Percentiles rank a stretch among this genome's conserved stretches.
Evolutionary conservation across 2,888 invertebrate genomes (phyloP).

Genomic region (Tachina grossa): DNA sequence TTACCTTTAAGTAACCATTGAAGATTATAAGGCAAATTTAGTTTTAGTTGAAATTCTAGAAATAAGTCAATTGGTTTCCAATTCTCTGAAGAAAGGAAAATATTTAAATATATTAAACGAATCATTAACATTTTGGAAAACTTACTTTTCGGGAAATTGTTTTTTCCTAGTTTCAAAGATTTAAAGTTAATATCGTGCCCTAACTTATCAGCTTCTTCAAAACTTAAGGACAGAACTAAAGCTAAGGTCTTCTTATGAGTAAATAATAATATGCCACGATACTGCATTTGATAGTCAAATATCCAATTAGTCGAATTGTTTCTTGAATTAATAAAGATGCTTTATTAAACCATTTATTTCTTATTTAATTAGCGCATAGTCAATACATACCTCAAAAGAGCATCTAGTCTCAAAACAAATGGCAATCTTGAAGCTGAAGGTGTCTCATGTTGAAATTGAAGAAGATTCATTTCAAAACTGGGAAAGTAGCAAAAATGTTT

Average conservation of each 20-base stretch:
- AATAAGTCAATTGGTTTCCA: constrained; percentile 74
- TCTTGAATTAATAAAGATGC: constrained; percentile 36
- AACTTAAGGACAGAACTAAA: constrained; percentile 71
- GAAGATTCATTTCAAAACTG: constrained; percentile 31
- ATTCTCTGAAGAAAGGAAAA: constrained; percentile 51
- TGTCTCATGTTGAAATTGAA: not conserved
- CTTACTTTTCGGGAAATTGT: constrained; percentile 63
- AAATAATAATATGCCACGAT: constrained; percentile 63
- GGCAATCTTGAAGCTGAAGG: not conserved
- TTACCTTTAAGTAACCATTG: constrained; percentile 60
- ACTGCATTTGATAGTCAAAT: constrained; percentile 75
- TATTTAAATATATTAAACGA: not conserved
- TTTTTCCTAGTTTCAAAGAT: constrained; percentile 57
- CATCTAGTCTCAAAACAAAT: constrained; percentile 70
- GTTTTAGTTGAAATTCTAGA: constrained; percentile 75
- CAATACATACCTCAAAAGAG: constrained; percentile 56
- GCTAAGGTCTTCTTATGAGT: constrained; percentile 61
- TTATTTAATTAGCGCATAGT: not conserved
- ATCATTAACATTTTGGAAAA: not conserved
- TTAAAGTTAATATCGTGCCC: constrained; percentile 71
- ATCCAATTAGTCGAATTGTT: constrained; percentile 75
- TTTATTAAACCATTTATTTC: not conserved
- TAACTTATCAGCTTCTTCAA: constrained; percentile 70
- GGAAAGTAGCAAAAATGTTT: not conserved
- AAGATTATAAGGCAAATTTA: constrained; percentile 75